Base-by-base conservation (phyloP, 2,113 vertebrate genomes). In the Desmodus rotundus region DNA sequence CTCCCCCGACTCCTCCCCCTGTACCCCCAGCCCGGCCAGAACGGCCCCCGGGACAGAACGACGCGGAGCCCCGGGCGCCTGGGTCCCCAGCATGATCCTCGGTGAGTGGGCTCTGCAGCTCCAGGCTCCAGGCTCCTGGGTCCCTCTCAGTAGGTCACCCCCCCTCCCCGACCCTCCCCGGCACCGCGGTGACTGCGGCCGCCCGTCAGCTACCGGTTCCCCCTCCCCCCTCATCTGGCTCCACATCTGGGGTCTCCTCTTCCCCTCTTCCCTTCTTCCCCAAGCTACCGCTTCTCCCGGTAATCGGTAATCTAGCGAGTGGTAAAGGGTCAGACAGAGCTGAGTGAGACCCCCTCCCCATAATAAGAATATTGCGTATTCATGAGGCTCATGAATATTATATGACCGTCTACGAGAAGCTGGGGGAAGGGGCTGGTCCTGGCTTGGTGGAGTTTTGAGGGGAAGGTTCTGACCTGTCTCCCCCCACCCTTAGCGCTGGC, bases 21-120 rank as follows among this genome's bases (percentile, higher is more conserved):
- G 91, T 20, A 96, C 97, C 97, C 96, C 97, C 97, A 97, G 92
- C 96, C 94, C 28, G 82, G 86, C 91, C 96, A 92, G 88, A 96
- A 41, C 97, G 96, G 97, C 97, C 97, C 97, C 97, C 97, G 97
- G 97, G 97, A 98, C 97, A 90, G 97, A 97, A 93, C 96, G 96
- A 96, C 97, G 96, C 94, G 96, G 97, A 97, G 92, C 67, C 97
- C 96, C 95, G 90, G 96, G 90, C 96, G 72, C 97, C 97, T 92
- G 97, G 95, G 97, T 97, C 96, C 96, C 94, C 97, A 98, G 90
- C 96, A 98, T 98, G 97, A 98, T 98, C 92, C 97, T 98, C 96
- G 97, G 97, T 98, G 97, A 98, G 97, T 98, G 97, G 89, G 81
- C 87, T 89, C 95, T 24, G 85, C 87, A 80, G 68, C 89, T 89